These are phyloP conservation scores for Tiliacea aurago DNA, from an alignment of 2,888 invertebrate species.

Conservation along the genomic window DNA sequence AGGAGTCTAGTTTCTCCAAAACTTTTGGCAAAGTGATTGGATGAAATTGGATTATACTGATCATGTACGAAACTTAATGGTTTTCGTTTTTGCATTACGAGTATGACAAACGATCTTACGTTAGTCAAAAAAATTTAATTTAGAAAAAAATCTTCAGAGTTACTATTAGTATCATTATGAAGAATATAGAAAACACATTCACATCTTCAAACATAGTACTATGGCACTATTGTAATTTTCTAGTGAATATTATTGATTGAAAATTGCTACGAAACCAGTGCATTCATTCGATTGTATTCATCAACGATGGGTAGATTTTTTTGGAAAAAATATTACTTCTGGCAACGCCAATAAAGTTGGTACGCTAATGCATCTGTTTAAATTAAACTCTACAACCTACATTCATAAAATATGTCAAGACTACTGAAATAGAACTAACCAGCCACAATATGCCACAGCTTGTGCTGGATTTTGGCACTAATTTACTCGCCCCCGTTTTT, in stretches of 20 bases:
- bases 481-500: constrained; percentile 50
- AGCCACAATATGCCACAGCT: constrained; percentile 68
- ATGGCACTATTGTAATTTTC: background rate
- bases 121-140: background rate
- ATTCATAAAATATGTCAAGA: constrained; percentile 59
- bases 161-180: too few species aligned
- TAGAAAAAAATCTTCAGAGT: too few species aligned
- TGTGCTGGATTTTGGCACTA: constrained; percentile 66
- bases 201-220: background rate
- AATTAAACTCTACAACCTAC: constrained; percentile 43
- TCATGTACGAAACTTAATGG: constrained; percentile 18
- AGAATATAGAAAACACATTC: background rate
- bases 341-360: too few species aligned
- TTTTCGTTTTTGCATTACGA: constrained; percentile 18
- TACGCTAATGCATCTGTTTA: constrained; percentile 15
- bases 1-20: background rate
- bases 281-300: background rate
- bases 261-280: too few species aligned
- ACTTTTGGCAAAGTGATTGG: constrained; percentile 1
- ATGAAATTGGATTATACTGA: constrained; percentile 15
- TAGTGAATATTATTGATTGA: background rate
- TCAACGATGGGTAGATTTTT: background rate
- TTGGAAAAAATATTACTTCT: too few species aligned
- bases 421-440: constrained; percentile 73
- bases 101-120: constrained; percentile 2